A percentile compares a stretch with the other conserved stretches of the same genome.
Evolutionary conservation across 2,888 invertebrate genomes (phyloP).

Genomic region (Pristionchus arcanus): DNA sequence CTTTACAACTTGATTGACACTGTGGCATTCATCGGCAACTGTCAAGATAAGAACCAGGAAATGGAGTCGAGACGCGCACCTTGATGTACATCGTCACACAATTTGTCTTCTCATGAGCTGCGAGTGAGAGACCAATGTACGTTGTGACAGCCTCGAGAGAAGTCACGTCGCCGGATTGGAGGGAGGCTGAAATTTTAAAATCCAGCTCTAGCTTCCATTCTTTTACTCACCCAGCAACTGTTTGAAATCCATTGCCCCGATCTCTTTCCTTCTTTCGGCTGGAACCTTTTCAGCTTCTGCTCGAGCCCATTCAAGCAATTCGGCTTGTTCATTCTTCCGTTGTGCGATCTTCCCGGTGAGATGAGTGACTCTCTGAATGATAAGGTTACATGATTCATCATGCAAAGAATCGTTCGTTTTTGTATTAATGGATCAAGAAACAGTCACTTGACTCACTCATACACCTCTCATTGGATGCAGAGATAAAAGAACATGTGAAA

Average conservation of each 20-base stretch:
- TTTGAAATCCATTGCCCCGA: slow-evolving; percentile 61
- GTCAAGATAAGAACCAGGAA: background rate
- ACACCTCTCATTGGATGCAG: too few species aligned
- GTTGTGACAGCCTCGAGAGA: slow-evolving; percentile 67
- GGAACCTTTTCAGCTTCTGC: slow-evolving; percentile 59
- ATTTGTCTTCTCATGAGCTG: slow-evolving; percentile 72
- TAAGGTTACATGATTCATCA: background rate
- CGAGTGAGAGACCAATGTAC: slow-evolving; percentile 65
- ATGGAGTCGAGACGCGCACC: slow-evolving; percentile 19
- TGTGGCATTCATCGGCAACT: background rate
- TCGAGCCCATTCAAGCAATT: slow-evolving; percentile 63
- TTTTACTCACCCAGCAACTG: slow-evolving; percentile 42
- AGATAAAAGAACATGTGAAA: too few species aligned
- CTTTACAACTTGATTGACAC: background rate
- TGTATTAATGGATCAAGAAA: too few species aligned
- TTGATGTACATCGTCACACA: slow-evolving; percentile 70
- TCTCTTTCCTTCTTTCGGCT: slow-evolving; percentile 58
- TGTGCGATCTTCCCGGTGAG: slow-evolving; percentile 60
- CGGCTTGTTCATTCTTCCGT: slow-evolving; percentile 62
- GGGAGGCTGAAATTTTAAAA: slow-evolving; percentile 56
- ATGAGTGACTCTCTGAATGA: slow-evolving; percentile 60
- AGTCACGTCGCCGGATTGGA: slow-evolving; percentile 63
- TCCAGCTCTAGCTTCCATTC: background rate
- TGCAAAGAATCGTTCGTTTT: too few species aligned
- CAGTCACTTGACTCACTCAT: too few species aligned